Evolutionary conservation across 2,113 vertebrate genomes (phyloP), one percentile per base, ranked within the genome.

Genomic region (Chloebia gouldiae): DNA sequence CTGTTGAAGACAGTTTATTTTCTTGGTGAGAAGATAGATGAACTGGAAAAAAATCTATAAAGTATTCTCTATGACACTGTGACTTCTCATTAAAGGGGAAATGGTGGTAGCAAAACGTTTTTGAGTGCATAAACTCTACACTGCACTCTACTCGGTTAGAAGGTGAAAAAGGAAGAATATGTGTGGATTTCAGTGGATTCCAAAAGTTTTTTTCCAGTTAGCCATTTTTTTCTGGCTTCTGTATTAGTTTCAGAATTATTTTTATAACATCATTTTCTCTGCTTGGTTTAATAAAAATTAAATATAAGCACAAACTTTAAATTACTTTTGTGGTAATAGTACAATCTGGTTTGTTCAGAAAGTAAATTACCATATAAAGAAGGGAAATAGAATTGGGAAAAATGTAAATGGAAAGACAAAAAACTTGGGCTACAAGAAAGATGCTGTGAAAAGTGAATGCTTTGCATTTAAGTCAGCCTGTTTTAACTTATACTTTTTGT

Each of bases 21-120:
- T 30, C 47, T 71, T 88, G 51, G 12, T 91, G 60, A 81, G 33
- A 86, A 71, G 71, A 47, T 1, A 78, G 83, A 75, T 90, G 44
- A 86, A 83, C 53, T 78, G 47, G 50, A 92, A 95, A 92, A 95
- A 88, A 95, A 86, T 70, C 61, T 35, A 15, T 79, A 13, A 84
- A 80, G 39, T 57, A 16, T 83, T 92, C 42, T 92, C 33, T 87
- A 1, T 13, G 9, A 71, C 45, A 47, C 30, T 3, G 1, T 64
- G 75, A 88, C 51, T 64, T 83, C 42, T 89, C 54, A 57, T 65
- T 53, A 50, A 57, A 82, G 42, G 9, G 4, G 2, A 2, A 25
- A 7, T 45, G 15, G 23, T 59, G n/a, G 27, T 47, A 40, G 44
- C 30, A 57, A 81, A 39, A 20, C 6, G 5, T 35, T 68, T 81